Base-by-base conservation (phyloP, 2,113 vertebrate genomes). In the Rhizomys pruinosus region DNA sequence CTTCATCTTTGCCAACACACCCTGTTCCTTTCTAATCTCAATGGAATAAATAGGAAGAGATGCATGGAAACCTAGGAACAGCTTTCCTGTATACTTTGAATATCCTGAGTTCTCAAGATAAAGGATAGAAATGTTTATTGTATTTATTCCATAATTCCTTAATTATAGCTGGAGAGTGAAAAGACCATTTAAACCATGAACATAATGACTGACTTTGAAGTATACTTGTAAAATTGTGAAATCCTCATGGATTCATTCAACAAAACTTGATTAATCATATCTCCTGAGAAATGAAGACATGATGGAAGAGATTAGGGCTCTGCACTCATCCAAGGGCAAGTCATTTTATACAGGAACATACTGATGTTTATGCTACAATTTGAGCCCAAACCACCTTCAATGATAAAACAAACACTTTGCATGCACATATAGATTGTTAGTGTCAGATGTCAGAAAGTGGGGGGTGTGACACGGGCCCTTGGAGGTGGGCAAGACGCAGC, bases 391-490 rank as follows among this genome's bases (percentile, higher is more conserved):
- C 1, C 23, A 13, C 25, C 5, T 68, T 85, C 71, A 39, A 1
- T 74, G 42, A 68, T 47, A n/a, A 6, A 69, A 79, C 5, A 71
- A 12, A 37, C 16, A 16, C 32, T 9, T 61, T 39, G 64, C 9
- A 1, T 29, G 29, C n/a, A 22, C 29, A 71, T 57, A 90, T 20
- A 42, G n/a, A 69, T 52, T 12, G 81, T 32, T 37, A 8, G 29
- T n/a, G n/a, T n/a, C n/a, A 52, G 47, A 72, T 10, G 10, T 71
- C 72, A 72, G 66, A 88, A 71, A 37, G 0, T 1, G 2, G 17
- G 7, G 25, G 77, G 71, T 52, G n/a, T 0, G 0, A 5, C 37
- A 7, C 42, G 42, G 52, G 12, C 7, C 27, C 7, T 88, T 89
- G 20, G 59, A 39, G 5, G 25, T 15, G 57, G 1, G n/a, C n/a